A percentile compares a stretch with the other conserved stretches of the same genome.
Evolutionary conservation across 2,888 invertebrate genomes (phyloP).

Genomic region (Apodemia duryi): DNA sequence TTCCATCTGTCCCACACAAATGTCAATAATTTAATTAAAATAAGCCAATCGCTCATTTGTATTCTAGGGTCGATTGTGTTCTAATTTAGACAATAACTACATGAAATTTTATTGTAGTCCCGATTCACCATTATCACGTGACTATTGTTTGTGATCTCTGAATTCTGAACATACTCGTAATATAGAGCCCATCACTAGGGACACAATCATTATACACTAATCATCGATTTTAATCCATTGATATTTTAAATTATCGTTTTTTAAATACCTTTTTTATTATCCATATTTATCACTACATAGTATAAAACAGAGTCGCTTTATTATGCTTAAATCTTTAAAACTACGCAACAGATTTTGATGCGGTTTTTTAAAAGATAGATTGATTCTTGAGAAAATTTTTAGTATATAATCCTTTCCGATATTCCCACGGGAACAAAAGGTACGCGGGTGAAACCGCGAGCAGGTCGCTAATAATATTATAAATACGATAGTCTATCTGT

Average conservation of each 20-base stretch:
- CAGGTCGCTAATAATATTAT: no score
- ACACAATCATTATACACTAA: background rate
- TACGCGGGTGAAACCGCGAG: no score
- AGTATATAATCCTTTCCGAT: no score
- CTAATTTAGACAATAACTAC: conserved; percentile 27
- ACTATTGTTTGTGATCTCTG: conserved; percentile 42
- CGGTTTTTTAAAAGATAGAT: no score
- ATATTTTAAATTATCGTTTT: background rate
- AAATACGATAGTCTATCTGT: no score
- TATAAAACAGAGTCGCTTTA: no score
- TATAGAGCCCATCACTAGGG: conserved; percentile 6
- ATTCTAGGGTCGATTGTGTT: conserved; percentile 26
- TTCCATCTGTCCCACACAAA: background rate
- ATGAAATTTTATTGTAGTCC: conserved; percentile 33
- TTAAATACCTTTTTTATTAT: background rate
- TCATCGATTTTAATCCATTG: background rate
- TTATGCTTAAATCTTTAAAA: no score
- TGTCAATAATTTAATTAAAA: conserved; percentile 10
- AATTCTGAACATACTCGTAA: conserved; percentile 30
- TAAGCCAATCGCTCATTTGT: conserved; percentile 20
- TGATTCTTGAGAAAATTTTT: no score
- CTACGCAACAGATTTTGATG: no score
- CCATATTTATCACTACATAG: no score
- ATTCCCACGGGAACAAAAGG: no score
- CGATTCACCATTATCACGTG: conserved; percentile 38